Conservation (phyloP, 2,888 invertebrate species). For the Brachycybe producta region DNA sequence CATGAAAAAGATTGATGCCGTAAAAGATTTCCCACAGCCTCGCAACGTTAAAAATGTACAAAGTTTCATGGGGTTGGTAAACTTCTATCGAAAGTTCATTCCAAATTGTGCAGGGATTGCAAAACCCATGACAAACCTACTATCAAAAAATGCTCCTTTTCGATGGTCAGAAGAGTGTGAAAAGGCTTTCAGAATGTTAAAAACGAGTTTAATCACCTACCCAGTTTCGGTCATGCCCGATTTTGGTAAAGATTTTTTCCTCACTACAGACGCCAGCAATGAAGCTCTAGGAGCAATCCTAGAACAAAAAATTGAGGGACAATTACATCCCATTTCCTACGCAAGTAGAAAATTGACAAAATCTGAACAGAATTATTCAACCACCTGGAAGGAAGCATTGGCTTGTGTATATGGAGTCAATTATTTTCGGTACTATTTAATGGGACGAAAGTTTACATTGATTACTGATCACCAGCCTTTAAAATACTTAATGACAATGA, state of each 20-base stretch:
- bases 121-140: slow-evolving; percentile 1
- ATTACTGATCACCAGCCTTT: too few species aligned
- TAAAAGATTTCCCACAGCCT: background rate
- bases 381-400: slow-evolving; percentile 3
- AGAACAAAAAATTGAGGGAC: background rate
- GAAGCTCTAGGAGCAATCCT: slow-evolving; percentile 5
- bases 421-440: too few species aligned
- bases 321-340: background rate
- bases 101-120: slow-evolving; percentile 1
- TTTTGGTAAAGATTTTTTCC: background rate
- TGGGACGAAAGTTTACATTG: too few species aligned
- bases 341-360: slow-evolving; percentile 1
- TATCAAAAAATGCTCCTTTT: background rate
- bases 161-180: background rate
- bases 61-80: slow-evolving; percentile 7
- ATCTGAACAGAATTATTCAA: slow-evolving; percentile 5
- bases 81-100: background rate
- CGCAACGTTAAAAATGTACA: slow-evolving; percentile 1
- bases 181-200: background rate
- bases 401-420: slow-evolving; percentile 2
- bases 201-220: background rate
- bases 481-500: too few species aligned
- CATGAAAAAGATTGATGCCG: background rate
- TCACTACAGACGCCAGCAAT: slow-evolving; percentile 4
- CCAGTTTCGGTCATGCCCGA: background rate